These are phyloP conservation scores for Cepphus grylle DNA, from an alignment of 2,113 vertebrate genomes.

Conservation along the genomic window DNA sequence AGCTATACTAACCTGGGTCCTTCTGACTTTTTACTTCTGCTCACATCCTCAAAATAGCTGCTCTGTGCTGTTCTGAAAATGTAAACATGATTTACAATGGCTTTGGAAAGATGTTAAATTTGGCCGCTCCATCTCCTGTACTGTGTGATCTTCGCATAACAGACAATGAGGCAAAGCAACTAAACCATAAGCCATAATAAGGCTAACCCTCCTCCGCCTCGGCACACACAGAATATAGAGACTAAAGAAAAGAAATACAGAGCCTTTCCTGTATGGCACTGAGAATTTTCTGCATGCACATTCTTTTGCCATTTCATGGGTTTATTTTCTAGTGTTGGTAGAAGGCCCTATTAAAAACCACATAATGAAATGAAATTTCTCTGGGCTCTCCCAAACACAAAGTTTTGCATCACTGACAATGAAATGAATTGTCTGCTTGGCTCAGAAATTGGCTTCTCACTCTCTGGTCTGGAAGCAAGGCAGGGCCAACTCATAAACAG, in stretches of 20 bases:
- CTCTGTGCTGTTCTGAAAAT: not conserved
- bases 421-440: not conserved
- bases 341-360: not conserved
- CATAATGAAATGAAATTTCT: not conserved
- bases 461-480: not conserved
- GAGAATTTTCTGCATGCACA: not conserved
- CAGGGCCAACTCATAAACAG: not conserved
- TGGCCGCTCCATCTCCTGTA: not conserved
- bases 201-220: not conserved
- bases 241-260: accelerated
- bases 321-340: not conserved
- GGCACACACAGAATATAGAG: not conserved
- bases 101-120: not conserved
- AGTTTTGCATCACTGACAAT: not conserved
- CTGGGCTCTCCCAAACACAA: not conserved
- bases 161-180: not conserved
- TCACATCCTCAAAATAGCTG: not conserved
- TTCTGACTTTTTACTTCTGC: not conserved
- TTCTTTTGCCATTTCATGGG: not conserved
- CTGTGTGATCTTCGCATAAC: not conserved
- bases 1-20: not conserved
- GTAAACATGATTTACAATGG: not conserved
- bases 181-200: not conserved
- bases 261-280: not conserved
- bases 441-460: not conserved